phyloP scores from a whole-genome alignment of 2,888 invertebrate genomes.

The Parascotia fuliginaria region DNA sequence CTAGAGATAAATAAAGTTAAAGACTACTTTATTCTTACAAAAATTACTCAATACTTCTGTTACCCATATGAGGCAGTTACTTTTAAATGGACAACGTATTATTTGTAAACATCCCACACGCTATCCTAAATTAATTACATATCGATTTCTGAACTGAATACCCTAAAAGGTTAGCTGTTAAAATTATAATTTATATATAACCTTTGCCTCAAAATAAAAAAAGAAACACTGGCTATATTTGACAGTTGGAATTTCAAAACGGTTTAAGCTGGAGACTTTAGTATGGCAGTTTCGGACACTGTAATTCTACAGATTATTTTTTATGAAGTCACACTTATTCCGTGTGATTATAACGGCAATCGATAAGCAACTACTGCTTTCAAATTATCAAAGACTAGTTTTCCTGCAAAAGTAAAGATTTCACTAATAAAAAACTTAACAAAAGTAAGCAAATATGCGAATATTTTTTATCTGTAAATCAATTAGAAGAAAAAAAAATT shows the following conservation, averaged over 20 bases:
- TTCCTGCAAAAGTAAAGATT: conserved; percentile 31
- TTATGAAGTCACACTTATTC: neutral
- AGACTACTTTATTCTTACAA: no score
- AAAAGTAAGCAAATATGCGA: conserved; percentile 27
- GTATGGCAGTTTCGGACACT: no score
- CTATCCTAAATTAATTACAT: neutral
- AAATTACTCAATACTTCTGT: neutral
- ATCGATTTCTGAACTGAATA: neutral
- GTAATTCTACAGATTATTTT: no score
- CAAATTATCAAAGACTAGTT: conserved; percentile 16
- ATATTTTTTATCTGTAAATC: conserved; percentile 29
- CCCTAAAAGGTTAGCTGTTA: neutral
- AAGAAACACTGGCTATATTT: neutral
- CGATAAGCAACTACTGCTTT: conserved; percentile 24
- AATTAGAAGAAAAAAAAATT: conserved; percentile 49
- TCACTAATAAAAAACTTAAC: conserved; percentile 13
- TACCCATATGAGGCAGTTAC: neutral
- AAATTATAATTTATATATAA: neutral
- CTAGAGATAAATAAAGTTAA: no score
- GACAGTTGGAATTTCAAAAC: conserved; percentile 1
- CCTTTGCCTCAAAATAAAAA: neutral
- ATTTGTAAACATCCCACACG: conserved; percentile 8
- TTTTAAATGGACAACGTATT: neutral
- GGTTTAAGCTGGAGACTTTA: no score
- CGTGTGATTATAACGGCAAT: conserved; percentile 1